Evolutionary conservation across 2,113 vertebrate species (phyloP).

Genomic region (Laterallus jamaicensis): DNA sequence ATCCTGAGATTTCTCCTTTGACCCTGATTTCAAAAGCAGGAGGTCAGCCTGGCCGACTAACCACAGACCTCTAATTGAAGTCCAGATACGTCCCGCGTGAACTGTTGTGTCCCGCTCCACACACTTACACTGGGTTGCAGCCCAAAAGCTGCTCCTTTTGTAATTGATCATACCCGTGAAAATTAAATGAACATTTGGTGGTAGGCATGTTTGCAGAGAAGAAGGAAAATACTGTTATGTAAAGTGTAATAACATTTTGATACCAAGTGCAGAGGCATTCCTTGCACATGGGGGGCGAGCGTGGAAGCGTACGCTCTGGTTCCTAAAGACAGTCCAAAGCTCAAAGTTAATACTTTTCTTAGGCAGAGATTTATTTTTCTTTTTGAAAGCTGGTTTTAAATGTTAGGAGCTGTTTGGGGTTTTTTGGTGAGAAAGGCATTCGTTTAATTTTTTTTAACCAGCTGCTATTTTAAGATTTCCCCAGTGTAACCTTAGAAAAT

Average conservation of each 20-base stretch:
- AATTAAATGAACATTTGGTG: slow-evolving; percentile 71
- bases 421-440: neutral
- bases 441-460: slow-evolving; percentile 11
- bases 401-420: too few relatives aligned
- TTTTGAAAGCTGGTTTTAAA: neutral
- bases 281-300: neutral
- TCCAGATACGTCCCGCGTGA: neutral
- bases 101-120: neutral
- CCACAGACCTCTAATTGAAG: neutral
- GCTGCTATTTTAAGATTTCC: slow-evolving; percentile 48
- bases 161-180: slow-evolving; percentile 64
- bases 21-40: slow-evolving; percentile 53
- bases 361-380: neutral
- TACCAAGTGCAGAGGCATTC: neutral
- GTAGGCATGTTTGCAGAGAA: slow-evolving; percentile 57
- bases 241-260: slow-evolving; percentile 59
- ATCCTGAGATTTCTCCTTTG: slow-evolving; percentile 50
- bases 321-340: neutral
- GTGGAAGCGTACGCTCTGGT: neutral
- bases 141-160: slow-evolving; percentile 49
- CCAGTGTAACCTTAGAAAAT: slow-evolving; percentile 63
- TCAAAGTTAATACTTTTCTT: neutral
- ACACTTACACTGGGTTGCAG: neutral
- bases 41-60: neutral
- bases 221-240: slow-evolving; percentile 57